Evolutionary conservation across 2,113 vertebrate species (phyloP).

Genomic region (Diphyllodes magnificus): DNA sequence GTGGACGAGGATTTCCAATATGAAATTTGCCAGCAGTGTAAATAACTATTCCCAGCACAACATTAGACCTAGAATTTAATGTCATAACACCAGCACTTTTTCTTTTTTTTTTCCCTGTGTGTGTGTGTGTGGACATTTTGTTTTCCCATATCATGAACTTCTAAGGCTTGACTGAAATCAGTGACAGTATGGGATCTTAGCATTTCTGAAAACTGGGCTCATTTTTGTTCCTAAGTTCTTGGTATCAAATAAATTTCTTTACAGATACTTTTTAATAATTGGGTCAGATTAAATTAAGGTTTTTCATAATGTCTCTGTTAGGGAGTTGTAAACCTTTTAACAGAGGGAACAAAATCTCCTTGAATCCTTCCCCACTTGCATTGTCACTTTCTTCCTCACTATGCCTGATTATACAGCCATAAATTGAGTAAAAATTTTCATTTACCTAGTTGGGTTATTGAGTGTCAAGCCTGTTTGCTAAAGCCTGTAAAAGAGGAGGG

Average conservation of each 20-base stretch:
- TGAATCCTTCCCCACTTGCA: neutral
- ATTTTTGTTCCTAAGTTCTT: neutral
- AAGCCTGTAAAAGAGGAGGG: neutral
- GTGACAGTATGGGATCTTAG: neutral
- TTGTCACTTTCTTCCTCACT: neutral
- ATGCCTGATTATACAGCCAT: neutral
- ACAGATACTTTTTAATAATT: neutral
- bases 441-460: conserved; percentile 27
- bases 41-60: conserved; percentile 82
- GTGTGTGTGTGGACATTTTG: conserved; percentile 51
- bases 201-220: neutral
- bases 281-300: neutral
- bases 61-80: conserved; percentile 77
- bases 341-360: neutral
- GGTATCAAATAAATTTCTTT: neutral
- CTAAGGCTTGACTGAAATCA: conserved; percentile 21
- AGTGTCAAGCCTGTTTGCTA: conserved; percentile 10
- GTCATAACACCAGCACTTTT: conserved; percentile 68
- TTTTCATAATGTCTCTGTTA: neutral
- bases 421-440: neutral
- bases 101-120: neutral
- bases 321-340: neutral
- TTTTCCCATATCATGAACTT: conserved; percentile 57
- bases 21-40: conserved; percentile 79
- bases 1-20: conserved; percentile 71